Base-by-base conservation (phyloP, 2,888 invertebrate genomes). In the Drosophila putrida region DNA sequence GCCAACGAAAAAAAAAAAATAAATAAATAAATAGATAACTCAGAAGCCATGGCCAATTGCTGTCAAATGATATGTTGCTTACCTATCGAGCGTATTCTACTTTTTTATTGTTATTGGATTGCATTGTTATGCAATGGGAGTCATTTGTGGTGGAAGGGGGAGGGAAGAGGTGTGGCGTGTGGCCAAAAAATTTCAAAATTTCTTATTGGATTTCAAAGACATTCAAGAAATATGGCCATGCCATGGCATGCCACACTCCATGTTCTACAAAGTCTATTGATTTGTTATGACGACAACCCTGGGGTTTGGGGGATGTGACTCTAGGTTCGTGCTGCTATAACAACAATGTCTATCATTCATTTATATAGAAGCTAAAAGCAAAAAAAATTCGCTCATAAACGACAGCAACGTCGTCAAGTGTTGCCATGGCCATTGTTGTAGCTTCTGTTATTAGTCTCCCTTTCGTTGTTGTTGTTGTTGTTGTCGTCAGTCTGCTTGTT, bases 301-400 rank as follows among this genome's bases (percentile, higher is more conserved):
- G 44, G 13, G n/a, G n/a, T n/a, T 2, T 9, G 47, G 28, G 28
- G 28, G 15, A 2, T 3, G 11, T 11, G n/a, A 4, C 36, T 28
- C 31, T 9, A 25, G 25, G 39, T 27, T 6, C 10, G 25, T 36
- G 71, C 78, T 75, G 75, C 78, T 79, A 82, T 81, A 81, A 82
- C 80, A 82, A 81, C 82, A 82, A 71, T 75, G 72, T 81, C 82
- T 83, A 72, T 78, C 78, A 75, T 55, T 80, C 80, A 80, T 75
- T 78, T 77, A 71, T 74, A 73, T 64, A 28, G 31, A 69, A 80
- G 80, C 66, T 39, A 67, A 70, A 67, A 63, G 78, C 43, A 76
- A 74, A 53, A 44, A 50, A 44, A 50, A 54, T 60, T 64, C 41
- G 38, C 61, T 68, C 75, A 75, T 78, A 71, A 80, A 65, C 69